Evolutionary conservation across 2,113 vertebrate genomes (phyloP), one percentile per base, ranked within the genome.

Genomic region (Indicator maculatus): DNA sequence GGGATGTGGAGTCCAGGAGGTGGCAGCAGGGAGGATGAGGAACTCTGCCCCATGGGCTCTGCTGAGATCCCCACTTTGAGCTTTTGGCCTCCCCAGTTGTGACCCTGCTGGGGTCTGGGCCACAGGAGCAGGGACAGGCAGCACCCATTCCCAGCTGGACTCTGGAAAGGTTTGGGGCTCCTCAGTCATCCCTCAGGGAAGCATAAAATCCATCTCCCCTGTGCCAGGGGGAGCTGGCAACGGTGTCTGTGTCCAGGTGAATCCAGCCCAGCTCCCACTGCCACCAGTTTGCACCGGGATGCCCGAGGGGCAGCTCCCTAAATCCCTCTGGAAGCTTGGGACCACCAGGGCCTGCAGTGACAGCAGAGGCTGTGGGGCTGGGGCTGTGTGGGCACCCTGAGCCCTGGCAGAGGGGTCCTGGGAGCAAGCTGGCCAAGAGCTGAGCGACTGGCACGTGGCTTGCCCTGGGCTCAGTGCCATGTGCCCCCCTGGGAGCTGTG

Each of bases 401-500:
- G 1, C 17, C 17, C 31, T 7, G 3, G 31, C 61, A 45, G 11
- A 2, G 66, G 24, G 33, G 31, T 58, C 55, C 55, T 1, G 5
- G 33, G 33, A 11, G 1, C 4, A 1, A 44, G 39, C 41, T 1
- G 11, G 17, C 30, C 1, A 2, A 36, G 45, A 45, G 20, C 66
- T 0, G 12, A 50, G 71, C 11, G 2, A 2, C 12, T 0, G 3
- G 38, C 84, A 7, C 71, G 4, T 6, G 0, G 4, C 50, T 39
- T 2, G 1, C 7, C 12, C 23, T 1, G 23, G 0, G 39, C 56
- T 63, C 3, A 3, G 18, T 17, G 44, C 8, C 8, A 0, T 0
- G 14, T 31, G 21, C n/a, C 27, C 24, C 63, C 20, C 12, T 45
- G 1, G 67, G 65, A 30, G 12, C 41, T 2, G 58, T 10, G 63